Conservation (phyloP, 2,888 invertebrate genomes). For the Clostera curtula region DNA sequence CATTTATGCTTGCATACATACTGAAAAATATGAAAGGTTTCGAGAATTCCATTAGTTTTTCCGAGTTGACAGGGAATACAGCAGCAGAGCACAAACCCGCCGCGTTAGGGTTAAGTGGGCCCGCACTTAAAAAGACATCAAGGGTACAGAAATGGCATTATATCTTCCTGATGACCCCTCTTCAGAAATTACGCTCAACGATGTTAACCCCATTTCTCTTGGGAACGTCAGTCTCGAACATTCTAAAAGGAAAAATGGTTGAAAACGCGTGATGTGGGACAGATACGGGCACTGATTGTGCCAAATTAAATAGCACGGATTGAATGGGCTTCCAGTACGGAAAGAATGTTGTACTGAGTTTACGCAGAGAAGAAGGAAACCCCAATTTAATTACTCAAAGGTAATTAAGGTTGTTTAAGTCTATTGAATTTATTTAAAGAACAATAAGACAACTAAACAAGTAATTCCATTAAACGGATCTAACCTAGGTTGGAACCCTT, state of each 20-base stretch:
- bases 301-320: conserved; percentile 12
- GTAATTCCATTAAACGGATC: too few relatives aligned
- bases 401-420: too few relatives aligned
- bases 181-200: conserved; percentile 58
- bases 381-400: too few relatives aligned
- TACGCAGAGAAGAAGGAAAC: too few relatives aligned
- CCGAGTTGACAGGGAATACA: conserved; percentile 40
- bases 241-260: conserved; percentile 21
- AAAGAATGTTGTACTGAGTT: not conserved
- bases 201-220: conserved; percentile 50
- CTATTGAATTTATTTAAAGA: too few relatives aligned
- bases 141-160: conserved; percentile 70
- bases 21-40: conserved; percentile 20
- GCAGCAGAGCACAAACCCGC: conserved; percentile 35
- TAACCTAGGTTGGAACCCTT: too few relatives aligned
- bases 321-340: conserved; percentile 4
- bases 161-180: conserved; percentile 70
- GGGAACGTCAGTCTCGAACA: conserved; percentile 32
- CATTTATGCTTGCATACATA: too few relatives aligned
- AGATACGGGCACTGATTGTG: conserved; percentile 22
- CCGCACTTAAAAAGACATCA: conserved; percentile 73
- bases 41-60: conserved; percentile 37
- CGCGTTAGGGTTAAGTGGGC: conserved; percentile 65
- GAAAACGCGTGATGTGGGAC: conserved; percentile 23
- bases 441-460: too few relatives aligned